Evolutionary conservation across 2,888 invertebrate genomes (phyloP).

Genomic region (Agrotis clavis): DNA sequence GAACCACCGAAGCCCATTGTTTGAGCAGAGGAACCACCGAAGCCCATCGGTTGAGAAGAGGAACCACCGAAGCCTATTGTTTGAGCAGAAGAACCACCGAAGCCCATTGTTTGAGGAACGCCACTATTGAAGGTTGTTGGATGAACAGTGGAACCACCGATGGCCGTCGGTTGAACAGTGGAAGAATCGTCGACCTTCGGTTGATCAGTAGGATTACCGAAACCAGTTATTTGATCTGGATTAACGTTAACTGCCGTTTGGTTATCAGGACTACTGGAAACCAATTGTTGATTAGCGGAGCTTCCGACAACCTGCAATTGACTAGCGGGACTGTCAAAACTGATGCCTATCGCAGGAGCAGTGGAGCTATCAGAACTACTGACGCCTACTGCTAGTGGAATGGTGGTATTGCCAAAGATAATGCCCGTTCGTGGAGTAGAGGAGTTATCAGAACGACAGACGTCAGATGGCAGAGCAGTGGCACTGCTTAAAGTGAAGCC

Average conservation of each 20-base stretch:
- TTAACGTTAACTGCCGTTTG: background rate
- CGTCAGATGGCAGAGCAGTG: background rate
- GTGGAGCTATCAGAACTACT: too few relatives aligned
- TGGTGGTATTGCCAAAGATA: background rate
- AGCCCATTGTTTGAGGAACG: background rate
- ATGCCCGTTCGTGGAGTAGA: too few relatives aligned
- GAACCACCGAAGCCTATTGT: too few relatives aligned
- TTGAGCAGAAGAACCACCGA: background rate
- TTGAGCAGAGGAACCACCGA: background rate
- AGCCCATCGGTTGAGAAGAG: background rate
- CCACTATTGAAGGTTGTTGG: too few relatives aligned
- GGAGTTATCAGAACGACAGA: background rate
- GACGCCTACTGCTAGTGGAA: too few relatives aligned
- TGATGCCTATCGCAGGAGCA: background rate
- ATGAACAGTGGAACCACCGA: background rate
- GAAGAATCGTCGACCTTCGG: background rate
- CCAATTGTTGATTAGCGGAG: background rate
- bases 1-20: background rate
- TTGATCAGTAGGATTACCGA: background rate
- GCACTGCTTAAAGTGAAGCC: background rate
- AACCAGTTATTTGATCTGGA: too few relatives aligned
- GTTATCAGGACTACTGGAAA: background rate
- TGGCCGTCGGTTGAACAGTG: background rate
- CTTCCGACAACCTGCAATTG: background rate
- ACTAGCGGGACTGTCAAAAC: background rate